Evolutionary conservation across 1,140 invertebrate genomes (phyloP), one percentile per base, ranked within the genome.

Genomic region (Venturia canescens): DNA sequence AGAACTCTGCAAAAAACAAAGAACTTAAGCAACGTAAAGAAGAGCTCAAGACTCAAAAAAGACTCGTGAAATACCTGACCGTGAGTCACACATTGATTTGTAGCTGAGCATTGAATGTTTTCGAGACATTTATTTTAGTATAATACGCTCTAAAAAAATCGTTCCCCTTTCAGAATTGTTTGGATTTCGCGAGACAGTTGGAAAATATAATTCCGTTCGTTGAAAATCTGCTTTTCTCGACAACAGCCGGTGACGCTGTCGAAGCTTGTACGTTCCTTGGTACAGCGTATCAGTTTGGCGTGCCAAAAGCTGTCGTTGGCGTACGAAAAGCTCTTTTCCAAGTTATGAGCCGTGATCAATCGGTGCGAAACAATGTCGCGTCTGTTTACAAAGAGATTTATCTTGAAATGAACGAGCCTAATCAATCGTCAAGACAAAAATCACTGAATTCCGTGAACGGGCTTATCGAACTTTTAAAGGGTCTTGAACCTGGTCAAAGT

Each of bases 251-350:
- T 0, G 97, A 98, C 89, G 95, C 97, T 0, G 93, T 95, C 50
- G 97, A 98, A 91, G 95, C 97, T 0, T 95, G 98, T 60, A 94
- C 96, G 71, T 96, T 98, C 87, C 96, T 98, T 82, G 96, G 96
- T 0, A 94, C 94, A 0, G 96, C 96, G 4, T 96, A 95, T 87
- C 94, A 96, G 85, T 97, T 97, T 88, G 94, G 95, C 70, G 93
- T 98, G 18, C 92, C 94, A 53, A 94, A 95, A 9, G 94, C 96
- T 15, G 93, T 95, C 85, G 83, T 90, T 29, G 96, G 96, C 15
- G 94, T 98, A 29, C 92, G 94, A 18, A 93, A 95, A 84, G 97
- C 98, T 94, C 89, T 98, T 67, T 92, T 94, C 70, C 93, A 98
- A 80, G 63, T 94, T 92, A 85, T 96, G 94, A 92, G 87, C 92